Conservation (phyloP, 2,888 invertebrate species). For the Agrotis ipsilon region DNA sequence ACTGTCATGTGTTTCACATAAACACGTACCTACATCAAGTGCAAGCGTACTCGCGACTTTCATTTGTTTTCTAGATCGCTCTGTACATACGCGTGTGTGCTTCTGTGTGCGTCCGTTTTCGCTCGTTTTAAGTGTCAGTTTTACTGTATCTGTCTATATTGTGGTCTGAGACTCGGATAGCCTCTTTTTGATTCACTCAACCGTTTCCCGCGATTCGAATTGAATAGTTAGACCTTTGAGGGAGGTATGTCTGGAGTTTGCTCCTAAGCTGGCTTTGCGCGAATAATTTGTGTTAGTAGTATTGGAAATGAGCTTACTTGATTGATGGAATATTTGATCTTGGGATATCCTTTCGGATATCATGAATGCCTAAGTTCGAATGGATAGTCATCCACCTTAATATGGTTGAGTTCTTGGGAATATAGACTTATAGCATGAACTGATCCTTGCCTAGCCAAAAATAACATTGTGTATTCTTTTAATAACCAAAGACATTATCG, state of each 20-base stretch:
- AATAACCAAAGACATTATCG: too few species aligned
- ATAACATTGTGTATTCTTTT: too few species aligned
- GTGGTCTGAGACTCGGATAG: constrained; percentile 3
- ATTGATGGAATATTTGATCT: background rate
- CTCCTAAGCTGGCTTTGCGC: constrained; percentile 16
- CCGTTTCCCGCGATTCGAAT: constrained; percentile 44
- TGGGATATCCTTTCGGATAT: background rate
- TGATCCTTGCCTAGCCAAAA: too few species aligned
- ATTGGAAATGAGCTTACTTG: constrained; percentile 21
- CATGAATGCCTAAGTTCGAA: too few species aligned
- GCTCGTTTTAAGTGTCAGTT: too few species aligned
- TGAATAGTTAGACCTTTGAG: constrained; percentile 55
- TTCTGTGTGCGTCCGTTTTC: background rate
- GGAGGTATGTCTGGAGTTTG: constrained; percentile 22
- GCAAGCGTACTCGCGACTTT: background rate
- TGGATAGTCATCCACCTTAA: too few species aligned
- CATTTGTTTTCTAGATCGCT: constrained; percentile 3
- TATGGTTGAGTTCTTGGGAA: too few species aligned
- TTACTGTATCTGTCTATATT: background rate
- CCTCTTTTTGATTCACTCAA: constrained; percentile 42
- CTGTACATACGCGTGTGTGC: background rate
- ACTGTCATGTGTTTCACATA: background rate
- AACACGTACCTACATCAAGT: background rate
- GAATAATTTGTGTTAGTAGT: constrained; percentile 15
- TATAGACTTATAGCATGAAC: too few species aligned